Evolutionary conservation across 2,113 vertebrate genomes (phyloP).

Genomic region (Orthonyx spaldingii): DNA sequence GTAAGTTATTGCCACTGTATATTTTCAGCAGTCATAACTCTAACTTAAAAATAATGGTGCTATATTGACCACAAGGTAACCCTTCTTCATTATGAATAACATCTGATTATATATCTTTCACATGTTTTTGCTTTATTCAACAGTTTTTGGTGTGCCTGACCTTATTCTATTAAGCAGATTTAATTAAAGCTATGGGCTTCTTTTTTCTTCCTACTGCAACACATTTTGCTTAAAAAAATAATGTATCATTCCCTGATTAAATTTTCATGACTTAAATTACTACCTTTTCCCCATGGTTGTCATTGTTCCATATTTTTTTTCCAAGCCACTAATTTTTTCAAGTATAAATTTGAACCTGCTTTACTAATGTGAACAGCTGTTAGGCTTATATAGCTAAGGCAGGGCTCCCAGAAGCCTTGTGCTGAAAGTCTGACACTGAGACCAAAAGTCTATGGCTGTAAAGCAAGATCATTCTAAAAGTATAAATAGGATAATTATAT

Average conservation of each 20-base stretch:
- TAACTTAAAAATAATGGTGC: constrained; percentile 75
- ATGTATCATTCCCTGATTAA: constrained; percentile 65
- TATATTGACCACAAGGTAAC: constrained; percentile 68
- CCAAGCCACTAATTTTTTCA: constrained; percentile 59
- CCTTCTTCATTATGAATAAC: constrained; percentile 70
- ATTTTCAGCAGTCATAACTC: constrained; percentile 51
- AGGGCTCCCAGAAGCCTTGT: constrained; percentile 6
- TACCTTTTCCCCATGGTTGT: constrained; percentile 48
- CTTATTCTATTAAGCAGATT: constrained; percentile 72
- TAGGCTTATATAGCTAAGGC: neutral
- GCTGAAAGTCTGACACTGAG: neutral
- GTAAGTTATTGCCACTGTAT: constrained; percentile 59
- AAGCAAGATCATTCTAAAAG: neutral
- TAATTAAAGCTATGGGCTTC: constrained; percentile 60
- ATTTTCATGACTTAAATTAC: constrained; percentile 72
- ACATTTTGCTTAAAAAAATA: constrained; percentile 66
- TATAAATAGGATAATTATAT: neutral
- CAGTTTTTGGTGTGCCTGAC: constrained; percentile 69
- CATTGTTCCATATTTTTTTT: constrained; percentile 69
- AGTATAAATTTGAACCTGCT: constrained; percentile 71
- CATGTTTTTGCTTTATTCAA: constrained; percentile 74
- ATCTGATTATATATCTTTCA: constrained; percentile 69
- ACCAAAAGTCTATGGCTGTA: neutral
- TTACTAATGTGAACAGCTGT: constrained; percentile 65
- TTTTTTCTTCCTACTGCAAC: constrained; percentile 50